phyloP scores from a whole-genome alignment of 2,888 invertebrate genomes.

The Volucella inflata region DNA sequence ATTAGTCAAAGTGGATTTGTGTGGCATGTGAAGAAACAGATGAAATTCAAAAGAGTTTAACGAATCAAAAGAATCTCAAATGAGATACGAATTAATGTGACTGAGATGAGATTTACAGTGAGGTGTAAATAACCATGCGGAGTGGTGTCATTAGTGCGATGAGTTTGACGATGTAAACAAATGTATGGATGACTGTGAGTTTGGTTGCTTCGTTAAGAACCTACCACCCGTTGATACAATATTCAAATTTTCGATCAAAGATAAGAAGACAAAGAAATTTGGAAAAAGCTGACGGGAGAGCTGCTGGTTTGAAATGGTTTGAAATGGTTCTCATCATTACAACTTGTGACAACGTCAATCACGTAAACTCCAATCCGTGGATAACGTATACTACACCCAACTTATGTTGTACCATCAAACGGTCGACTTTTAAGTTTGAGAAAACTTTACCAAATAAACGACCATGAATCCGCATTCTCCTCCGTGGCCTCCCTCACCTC shows the following conservation, averaged over 20 bases:
- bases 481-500: background rate
- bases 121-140: constrained; percentile 63
- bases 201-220: background rate
- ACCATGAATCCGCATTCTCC: background rate
- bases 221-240: constrained; percentile 20
- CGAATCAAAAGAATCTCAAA: constrained; percentile 58
- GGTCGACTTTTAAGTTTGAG: no score
- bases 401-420: no score
- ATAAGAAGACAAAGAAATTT: no score
- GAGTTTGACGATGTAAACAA: constrained; percentile 46
- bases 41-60: background rate
- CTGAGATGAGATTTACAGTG: constrained; percentile 46
- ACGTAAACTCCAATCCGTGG: no score
- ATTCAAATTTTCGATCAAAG: no score
- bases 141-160: constrained; percentile 43
- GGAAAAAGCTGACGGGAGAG: no score
- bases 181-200: constrained; percentile 16
- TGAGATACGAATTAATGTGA: constrained; percentile 47
- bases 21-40: constrained; percentile 2
- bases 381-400: no score
- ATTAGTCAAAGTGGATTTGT: constrained; percentile 65
- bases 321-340: no score
- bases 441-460: no score
- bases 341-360: no score
- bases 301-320: no score